Evolutionary conservation across 2,113 vertebrate species (phyloP).

Genomic region (Caracal caracal): DNA sequence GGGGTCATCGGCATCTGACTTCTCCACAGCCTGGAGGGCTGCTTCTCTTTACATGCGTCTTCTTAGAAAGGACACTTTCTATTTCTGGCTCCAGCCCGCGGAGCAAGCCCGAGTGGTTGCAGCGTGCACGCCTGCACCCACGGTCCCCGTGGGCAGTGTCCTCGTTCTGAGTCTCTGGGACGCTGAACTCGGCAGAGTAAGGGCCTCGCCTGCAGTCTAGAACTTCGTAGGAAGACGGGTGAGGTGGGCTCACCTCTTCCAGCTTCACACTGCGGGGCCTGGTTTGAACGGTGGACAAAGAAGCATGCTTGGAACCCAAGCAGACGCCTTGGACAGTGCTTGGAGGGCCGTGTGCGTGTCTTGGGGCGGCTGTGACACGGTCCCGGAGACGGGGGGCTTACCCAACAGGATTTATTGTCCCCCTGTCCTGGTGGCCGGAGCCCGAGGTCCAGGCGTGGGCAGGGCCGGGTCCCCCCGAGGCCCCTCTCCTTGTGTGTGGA

Average conservation of each 20-base stretch:
- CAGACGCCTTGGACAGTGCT: rapidly evolving
- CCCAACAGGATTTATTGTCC: rapidly evolving
- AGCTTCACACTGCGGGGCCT: rapidly evolving
- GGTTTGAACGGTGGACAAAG: background rate
- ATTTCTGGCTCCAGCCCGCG: background rate
- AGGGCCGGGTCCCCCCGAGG: background rate
- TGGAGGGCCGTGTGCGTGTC: rapidly evolving
- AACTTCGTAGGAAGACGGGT: rapidly evolving
- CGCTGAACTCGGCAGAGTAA: rapidly evolving
- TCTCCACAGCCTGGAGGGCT: background rate
- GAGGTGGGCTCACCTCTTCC: rapidly evolving
- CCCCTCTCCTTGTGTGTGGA: background rate
- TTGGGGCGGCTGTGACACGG: rapidly evolving
- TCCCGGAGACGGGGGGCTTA: rapidly evolving
- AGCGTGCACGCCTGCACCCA: background rate
- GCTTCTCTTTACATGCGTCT: rapidly evolving
- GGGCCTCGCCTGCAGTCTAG: background rate
- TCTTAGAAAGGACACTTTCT: background rate
- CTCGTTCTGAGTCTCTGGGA: background rate
- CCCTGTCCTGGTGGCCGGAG: background rate
- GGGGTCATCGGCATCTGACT: rapidly evolving
- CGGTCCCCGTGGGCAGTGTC: rapidly evolving
- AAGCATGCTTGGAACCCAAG: rapidly evolving
- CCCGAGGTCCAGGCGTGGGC: rapidly evolving
- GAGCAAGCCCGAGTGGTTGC: background rate